Percentiles rank a stretch among this genome's conserved stretches.
These are phyloP conservation scores for Bos indicus DNA, from an alignment of 2,113 vertebrate genomes.

Conservation along the genomic window DNA sequence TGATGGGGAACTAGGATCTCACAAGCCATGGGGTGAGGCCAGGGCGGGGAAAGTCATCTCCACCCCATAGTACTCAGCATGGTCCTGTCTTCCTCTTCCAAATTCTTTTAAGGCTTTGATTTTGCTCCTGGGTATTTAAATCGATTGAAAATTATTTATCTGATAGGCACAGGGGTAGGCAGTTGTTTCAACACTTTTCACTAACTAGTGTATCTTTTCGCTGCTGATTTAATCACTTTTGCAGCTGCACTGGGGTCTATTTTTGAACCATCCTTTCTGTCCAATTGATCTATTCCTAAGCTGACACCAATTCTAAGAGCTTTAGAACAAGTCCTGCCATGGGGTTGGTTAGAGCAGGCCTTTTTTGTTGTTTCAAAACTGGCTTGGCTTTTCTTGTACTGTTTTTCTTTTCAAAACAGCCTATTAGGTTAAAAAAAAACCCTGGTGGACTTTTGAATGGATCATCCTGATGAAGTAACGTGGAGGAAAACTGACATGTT, in stretches of 20 bases:
- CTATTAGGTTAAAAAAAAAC: not conserved
- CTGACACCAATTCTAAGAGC: not conserved
- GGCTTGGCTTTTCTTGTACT: not conserved
- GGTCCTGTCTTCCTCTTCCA: not conserved
- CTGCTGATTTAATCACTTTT: not conserved
- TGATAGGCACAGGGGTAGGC: not conserved
- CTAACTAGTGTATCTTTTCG: not conserved
- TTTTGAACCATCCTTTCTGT: not conserved
- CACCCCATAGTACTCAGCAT: not conserved
- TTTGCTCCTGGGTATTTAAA: not conserved
- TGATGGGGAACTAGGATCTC: not conserved
- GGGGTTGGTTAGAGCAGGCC: not conserved
- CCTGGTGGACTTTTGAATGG: not conserved
- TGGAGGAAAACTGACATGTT: not conserved
- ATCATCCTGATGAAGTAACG: not conserved
- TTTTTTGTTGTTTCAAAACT: not conserved
- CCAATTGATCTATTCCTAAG: not conserved
- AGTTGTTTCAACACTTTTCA: not conserved
- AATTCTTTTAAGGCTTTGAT: not conserved
- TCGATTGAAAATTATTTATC: not conserved
- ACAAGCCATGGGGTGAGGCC: not conserved
- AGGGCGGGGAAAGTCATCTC: accelerated
- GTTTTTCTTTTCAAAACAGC: not conserved
- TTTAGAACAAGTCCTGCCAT: not conserved
- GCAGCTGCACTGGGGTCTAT: not conserved